Evolutionary conservation across 2,888 invertebrate species (phyloP), one percentile per base, ranked within the genome.

Genomic region (Pachymerium ferrugineum): DNA sequence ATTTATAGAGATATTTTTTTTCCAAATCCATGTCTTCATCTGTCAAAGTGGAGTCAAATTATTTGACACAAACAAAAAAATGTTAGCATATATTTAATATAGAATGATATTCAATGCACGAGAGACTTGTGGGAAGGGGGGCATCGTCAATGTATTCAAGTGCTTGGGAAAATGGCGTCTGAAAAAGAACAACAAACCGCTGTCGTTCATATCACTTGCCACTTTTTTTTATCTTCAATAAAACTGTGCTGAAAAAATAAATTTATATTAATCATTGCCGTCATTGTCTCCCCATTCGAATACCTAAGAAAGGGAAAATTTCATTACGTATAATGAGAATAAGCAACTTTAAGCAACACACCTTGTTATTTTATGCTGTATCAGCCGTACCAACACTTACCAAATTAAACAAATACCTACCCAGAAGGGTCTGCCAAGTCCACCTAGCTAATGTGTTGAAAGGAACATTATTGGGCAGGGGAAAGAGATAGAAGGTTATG

Each of bases 151-250:
- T 38, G 38, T 38, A 38, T 47, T 47, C 47, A 47, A 47, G 47
- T 47, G 47, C 47, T 47, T 47, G 47, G 47, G 47, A 47, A 47
- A 47, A 47, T 47, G 47, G 47, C 47, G 47, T 47, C 47, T 47
- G 47, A 47, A 47, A 47, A 47, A 47, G 47, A 47, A 47, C 47
- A 47, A 47, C 47, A 47, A 47, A 47, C 47, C 47, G 47, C 47
- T 47, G 47, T 47, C 47, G 47, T 47, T 47, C 47, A 47, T 47
- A 47, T 47, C 47, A 47, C 47, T 47, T 47, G 47, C 47, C 47
- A 47, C 47, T 22, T 22, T 22, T 22, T 47, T 47, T n/a, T n/a
- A n/a, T 47, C 47, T 47, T 47, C 47, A 47, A 47, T n/a, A n/a
- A 47, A 47, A 47, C 47, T 47, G 47, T 47, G 47, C 47, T 47